Base-by-base conservation (phyloP, 2,888 invertebrate genomes). In the Eurytoma californica region DNA sequence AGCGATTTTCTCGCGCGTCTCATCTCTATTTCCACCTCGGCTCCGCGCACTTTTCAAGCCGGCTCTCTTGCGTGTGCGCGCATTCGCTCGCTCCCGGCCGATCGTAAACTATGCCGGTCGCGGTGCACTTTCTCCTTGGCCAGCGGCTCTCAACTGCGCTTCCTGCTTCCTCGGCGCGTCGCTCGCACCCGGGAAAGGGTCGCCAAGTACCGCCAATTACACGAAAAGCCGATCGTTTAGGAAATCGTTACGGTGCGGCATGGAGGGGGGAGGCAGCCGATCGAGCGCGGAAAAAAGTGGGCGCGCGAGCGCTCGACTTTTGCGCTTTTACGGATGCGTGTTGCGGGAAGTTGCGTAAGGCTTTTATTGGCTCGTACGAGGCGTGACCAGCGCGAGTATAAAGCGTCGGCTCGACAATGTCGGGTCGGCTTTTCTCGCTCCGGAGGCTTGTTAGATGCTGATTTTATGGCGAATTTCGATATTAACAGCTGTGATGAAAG, bases 71-170 rank as follows among this genome's bases (percentile, higher is more conserved):
- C 14, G 16, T 7, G 5, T 16, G 30, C 20, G 30, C 24, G 13
- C 18, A 49, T 16, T n/a, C 28, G 28, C n/a, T 60, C 39, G 57
- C 18, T 61, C 63, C 18, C 39, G 63, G 18, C 75, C 80, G 81
- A 82, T 78, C 82, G 83, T 79, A 80, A 83, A 83, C 83, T 83
- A 84, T 84, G 83, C 84, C 84, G 82, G 83, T 82, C 83, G 83
- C 84, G 85, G 20, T 13, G 60, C 87, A 88, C 89, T 90, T 89
- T 90, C 90, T 89, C 89, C 89, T 86, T 76, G 77, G 18, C 24
- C 89, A 88, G 89, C 75, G 89, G 86, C 84, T 87, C 90, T 90
- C 90, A 89, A 85, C 86, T 81, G 83, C 82, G 83, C 89, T 90
- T 90, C 89, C 90, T 89, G 87, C 85, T 88, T 87, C 83, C 80